Conservation (phyloP, 2,797 vertebrate species). For the Morelia viridis region DNA sequence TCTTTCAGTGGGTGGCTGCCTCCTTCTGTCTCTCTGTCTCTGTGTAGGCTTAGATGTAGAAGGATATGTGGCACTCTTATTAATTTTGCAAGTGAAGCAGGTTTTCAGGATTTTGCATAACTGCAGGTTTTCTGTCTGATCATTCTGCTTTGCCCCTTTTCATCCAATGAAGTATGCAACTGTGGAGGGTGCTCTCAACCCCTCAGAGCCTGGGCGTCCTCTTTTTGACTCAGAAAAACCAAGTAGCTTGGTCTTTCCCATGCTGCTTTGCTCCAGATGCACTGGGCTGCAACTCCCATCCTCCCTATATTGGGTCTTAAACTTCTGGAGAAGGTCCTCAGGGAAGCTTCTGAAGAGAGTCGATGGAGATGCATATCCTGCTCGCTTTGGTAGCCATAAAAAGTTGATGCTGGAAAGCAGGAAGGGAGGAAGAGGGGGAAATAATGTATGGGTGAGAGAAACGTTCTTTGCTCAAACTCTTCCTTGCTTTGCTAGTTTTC, state of each 20-base stretch:
- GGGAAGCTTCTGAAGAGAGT: too few relatives aligned
- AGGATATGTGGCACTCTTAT: background rate
- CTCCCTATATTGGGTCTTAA: background rate
- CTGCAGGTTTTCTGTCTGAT: background rate
- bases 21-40: background rate
- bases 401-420: too few relatives aligned
- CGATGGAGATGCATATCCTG: too few relatives aligned
- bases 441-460: too few relatives aligned
- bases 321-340: too few relatives aligned
- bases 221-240: background rate
- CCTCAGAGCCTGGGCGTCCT: background rate
- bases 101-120: background rate
- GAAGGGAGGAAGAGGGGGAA: too few relatives aligned
- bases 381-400: too few relatives aligned
- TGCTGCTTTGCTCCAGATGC: background rate
- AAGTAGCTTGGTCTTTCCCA: background rate
- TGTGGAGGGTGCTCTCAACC: too few relatives aligned
- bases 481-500: too few relatives aligned
- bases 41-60: background rate
- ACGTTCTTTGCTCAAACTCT: too few relatives aligned
- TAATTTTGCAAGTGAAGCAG: background rate
- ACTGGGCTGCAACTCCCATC: background rate
- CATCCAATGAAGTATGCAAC: too few relatives aligned
- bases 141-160: background rate
- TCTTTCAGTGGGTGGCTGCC: background rate